Base-by-base conservation (phyloP, 2,113 vertebrate genomes). In the Azemiops feae region DNA sequence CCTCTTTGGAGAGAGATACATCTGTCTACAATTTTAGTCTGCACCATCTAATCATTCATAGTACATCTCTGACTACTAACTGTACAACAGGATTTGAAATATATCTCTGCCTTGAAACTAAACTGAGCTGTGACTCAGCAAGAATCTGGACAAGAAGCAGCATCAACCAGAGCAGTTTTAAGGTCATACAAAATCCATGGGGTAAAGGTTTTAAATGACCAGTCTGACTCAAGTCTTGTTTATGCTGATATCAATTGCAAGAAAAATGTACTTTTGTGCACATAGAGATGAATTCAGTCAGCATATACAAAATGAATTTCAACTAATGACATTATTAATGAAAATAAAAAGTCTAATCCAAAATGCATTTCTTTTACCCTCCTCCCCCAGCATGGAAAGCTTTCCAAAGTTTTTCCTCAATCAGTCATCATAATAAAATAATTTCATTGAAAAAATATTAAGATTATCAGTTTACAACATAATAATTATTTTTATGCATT, bases 191-290 rank as follows among this genome's bases (percentile, higher is more conserved):
- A 85, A 90, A 43, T 55, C 52, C 22, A 22, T 43, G n/a, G 45
- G 27, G 18, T 52, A 87, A 50, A 87, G 45, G 55, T 58, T 92
- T 58, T 4, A 52, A 93, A 89, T 74, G 9, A 54, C 27, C 22
- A 27, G 11, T 52, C 30, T 18, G 43, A 92, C 25, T 57, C 54
- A n/a, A 10, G n/a, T 8, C 54, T 86, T 50, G n/a, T 53, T 23
- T 43, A 7, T 34, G 25, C n/a, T 53, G 16, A 39, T 27, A 93
- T 25, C 53, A 52, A 30, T n/a, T 90, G 39, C 22, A 89, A 53
- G 45, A 39, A 99, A 99, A 98, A 99, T 98, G 53, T 98, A 98
- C 96, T 53, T 88, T 53, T 53, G 99, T 99, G 96, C 98, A 99
- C 58, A 98, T 98, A 0, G 22, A 81, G 1, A 20, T 58, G 54